Evolutionary conservation across 2,797 vertebrate genomes (phyloP).

Genomic region (Vipera ursinii): DNA sequence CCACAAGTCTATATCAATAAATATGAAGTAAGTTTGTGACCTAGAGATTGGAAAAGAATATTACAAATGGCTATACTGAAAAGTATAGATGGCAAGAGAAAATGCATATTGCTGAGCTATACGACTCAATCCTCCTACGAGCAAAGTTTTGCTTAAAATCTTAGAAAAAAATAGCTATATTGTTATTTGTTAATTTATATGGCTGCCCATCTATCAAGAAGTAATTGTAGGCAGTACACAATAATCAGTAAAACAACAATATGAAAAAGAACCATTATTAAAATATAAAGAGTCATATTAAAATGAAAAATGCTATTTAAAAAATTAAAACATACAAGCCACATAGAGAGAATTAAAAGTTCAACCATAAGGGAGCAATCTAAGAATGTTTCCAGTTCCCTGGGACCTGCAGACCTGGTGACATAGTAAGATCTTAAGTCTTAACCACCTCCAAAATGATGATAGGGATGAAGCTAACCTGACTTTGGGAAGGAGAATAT

Average conservation of each 20-base stretch:
- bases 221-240: not conserved
- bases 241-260: not conserved
- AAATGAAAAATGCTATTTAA: not conserved
- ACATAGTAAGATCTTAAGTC: not conserved
- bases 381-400: not conserved
- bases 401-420: not conserved
- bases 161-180: not conserved
- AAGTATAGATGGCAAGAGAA: not conserved
- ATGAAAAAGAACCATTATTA: not conserved
- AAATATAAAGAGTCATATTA: not conserved
- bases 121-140: not conserved
- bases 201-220: not conserved
- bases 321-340: not conserved
- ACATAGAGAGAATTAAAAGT: not conserved
- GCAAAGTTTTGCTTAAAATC: not conserved
- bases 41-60: not conserved
- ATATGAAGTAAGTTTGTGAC: not conserved
- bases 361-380: not conserved
- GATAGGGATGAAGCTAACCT: not conserved
- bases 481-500: not conserved
- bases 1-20: not conserved
- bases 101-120: not conserved
- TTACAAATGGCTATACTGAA: not conserved
- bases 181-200: not conserved
- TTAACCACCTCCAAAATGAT: not conserved